Percentiles rank a stretch among this genome's conserved stretches.
phyloP scores from a whole-genome alignment of 2,888 invertebrate species.

The Dolomedes plantarius region DNA sequence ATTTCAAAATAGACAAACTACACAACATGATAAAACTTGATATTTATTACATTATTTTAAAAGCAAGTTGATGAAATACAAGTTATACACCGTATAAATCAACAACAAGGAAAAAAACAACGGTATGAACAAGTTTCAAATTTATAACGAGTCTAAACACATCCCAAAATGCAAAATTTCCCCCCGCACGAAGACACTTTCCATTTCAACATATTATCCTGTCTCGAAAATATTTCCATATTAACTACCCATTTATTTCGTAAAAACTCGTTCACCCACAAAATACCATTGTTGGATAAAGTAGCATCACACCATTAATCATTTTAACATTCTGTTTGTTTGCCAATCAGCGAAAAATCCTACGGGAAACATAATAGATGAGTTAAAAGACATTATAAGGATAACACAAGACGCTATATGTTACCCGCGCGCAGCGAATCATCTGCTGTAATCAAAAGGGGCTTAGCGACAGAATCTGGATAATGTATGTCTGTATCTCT shows the following conservation, averaged over 20 bases:
- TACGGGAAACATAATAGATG: constrained; percentile 5
- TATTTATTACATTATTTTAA: too few species aligned
- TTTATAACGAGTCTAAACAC: too few species aligned
- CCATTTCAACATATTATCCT: too few species aligned
- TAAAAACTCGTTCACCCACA: not conserved
- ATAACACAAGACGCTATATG: not conserved
- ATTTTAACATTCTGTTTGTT: constrained; percentile 1
- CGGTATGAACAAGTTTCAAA: too few species aligned
- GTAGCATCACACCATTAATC: not conserved
- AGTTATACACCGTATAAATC: too few species aligned
- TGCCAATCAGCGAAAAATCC: not conserved
- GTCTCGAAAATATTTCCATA: not conserved
- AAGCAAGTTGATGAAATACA: too few species aligned
- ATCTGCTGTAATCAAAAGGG: not conserved
- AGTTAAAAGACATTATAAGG: constrained; percentile 1
- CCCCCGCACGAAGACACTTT: too few species aligned
- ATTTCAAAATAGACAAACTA: too few species aligned
- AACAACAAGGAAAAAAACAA: too few species aligned
- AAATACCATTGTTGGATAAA: not conserved
- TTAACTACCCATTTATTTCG: not conserved
- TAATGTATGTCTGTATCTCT: not conserved
- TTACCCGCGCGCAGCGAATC: not conserved
- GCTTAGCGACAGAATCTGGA: not conserved
- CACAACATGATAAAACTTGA: too few species aligned
- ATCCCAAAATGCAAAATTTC: too few species aligned